Percentiles rank a stretch among this genome's conserved stretches.
phyloP scores from a whole-genome alignment of 2,888 invertebrate genomes.

The Clunio marinus region DNA sequence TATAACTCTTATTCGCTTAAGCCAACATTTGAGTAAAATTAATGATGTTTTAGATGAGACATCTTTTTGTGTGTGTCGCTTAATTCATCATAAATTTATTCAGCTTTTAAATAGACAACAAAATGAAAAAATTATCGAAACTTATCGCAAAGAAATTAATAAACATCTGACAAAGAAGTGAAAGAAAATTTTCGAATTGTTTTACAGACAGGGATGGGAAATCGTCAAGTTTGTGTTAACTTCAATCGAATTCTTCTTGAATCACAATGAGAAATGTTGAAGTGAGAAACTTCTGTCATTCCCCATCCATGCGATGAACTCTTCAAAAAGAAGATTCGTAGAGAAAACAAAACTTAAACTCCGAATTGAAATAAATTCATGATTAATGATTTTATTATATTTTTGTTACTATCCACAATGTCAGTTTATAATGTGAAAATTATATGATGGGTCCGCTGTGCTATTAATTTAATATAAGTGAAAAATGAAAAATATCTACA shows the following conservation, averaged over 20 bases:
- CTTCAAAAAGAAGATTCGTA: too few species aligned
- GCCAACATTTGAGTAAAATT: conserved; percentile 2
- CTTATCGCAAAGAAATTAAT: conserved; percentile 30
- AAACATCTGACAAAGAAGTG: conserved; percentile 33
- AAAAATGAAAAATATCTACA: conserved; percentile 39
- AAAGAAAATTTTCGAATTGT: not conserved
- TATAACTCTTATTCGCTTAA: not conserved
- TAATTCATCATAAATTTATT: conserved; percentile 33
- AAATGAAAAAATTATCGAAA: not conserved
- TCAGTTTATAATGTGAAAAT: conserved; percentile 12
- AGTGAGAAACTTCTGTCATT: not conserved
- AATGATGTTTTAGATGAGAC: conserved; percentile 36
- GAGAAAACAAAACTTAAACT: too few species aligned
- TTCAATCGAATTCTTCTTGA: too few species aligned
- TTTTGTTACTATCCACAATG: not conserved
- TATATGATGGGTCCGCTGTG: conserved; percentile 1
- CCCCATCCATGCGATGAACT: too few species aligned
- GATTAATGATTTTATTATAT: conserved; percentile 23
- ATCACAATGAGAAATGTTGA: not conserved
- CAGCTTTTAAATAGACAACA: not conserved
- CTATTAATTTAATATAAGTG: conserved; percentile 30
- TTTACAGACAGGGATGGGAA: too few species aligned
- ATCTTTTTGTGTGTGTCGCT: conserved; percentile 31
- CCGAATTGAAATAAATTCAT: too few species aligned
- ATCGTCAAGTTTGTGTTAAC: too few species aligned